Conservation (phyloP, 2,797 vertebrate genomes). For the Melanotaenia trifasciata region DNA sequence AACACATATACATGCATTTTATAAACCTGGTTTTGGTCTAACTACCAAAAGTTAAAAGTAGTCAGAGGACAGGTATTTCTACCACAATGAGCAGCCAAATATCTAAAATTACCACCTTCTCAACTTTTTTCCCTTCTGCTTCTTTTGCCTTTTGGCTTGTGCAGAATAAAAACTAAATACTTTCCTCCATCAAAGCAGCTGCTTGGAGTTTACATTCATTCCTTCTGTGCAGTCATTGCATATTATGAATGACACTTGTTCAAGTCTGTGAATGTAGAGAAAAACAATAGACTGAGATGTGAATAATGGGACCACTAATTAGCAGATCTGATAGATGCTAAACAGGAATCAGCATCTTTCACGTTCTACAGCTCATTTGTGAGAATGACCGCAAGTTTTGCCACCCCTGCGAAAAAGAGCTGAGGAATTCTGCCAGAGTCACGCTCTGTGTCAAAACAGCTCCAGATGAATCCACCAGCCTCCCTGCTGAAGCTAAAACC, state of each 20-base stretch:
- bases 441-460: slow-evolving; percentile 64
- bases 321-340: slow-evolving; percentile 61
- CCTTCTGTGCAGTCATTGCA: slow-evolving; percentile 46
- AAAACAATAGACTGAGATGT: slow-evolving; percentile 53
- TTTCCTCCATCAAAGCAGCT: slow-evolving; percentile 42
- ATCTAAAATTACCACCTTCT: background rate
- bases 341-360: slow-evolving; percentile 52
- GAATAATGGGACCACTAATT: slow-evolving; percentile 66
- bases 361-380: slow-evolving; percentile 23
- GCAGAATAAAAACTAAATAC: slow-evolving; percentile 36
- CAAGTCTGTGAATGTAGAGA: slow-evolving; percentile 35
- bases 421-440: slow-evolving; percentile 65
- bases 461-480: slow-evolving; percentile 50
- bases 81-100: slow-evolving; percentile 2
- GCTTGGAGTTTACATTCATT: slow-evolving; percentile 49
- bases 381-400: slow-evolving; percentile 50
- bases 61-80: background rate
- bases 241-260: slow-evolving; percentile 23
- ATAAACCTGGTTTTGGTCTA: too few relatives aligned
- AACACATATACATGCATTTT: too few relatives aligned
- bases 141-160: background rate
- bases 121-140: too few relatives aligned
- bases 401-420: slow-evolving; percentile 34
- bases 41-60: background rate
- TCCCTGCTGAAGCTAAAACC: slow-evolving; percentile 43